Conservation (phyloP, 2,113 vertebrate species). For the Todiramphus chloris region DNA sequence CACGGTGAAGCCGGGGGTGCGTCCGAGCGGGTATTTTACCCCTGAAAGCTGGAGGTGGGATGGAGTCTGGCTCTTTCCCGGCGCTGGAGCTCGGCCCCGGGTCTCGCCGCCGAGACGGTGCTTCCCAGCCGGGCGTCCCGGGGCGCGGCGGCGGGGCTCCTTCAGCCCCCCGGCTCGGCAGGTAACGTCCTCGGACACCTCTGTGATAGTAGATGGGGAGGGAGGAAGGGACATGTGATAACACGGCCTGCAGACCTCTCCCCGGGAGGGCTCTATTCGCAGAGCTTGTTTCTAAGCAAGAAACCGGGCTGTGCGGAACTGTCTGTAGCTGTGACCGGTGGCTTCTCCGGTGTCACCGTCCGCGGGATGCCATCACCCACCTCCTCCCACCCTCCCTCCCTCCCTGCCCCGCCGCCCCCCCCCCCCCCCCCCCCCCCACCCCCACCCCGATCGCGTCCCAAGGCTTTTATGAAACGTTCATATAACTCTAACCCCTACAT, state of each 20-base stretch:
- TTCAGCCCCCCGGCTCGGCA: background rate
- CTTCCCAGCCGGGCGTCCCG: background rate
- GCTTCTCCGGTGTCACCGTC: background rate
- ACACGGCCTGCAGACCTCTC: background rate
- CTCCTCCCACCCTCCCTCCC: too few species aligned
- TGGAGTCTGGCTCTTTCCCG: background rate
- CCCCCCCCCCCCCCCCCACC: too few species aligned
- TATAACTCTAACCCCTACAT: too few species aligned
- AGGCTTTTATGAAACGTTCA: too few species aligned
- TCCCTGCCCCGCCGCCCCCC: background rate
- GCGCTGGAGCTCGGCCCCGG: background rate
- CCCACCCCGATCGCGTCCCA: too few species aligned
- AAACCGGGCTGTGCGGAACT: background rate
- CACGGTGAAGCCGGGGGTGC: background rate
- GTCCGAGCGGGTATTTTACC: too few species aligned
- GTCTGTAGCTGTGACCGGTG: background rate
- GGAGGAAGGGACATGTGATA: background rate
- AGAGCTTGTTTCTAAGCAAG: background rate
- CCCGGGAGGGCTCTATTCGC: background rate
- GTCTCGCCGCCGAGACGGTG: background rate
- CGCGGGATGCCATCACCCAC: background rate
- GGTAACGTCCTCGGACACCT: background rate
- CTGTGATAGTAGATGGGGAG: background rate
- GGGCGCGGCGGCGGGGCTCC: too few species aligned
- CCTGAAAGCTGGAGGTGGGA: background rate